Percentiles rank a stretch among this genome's conserved stretches.
Evolutionary conservation across 2,888 invertebrate genomes (phyloP).

Genomic region (Xylota segnis): DNA sequence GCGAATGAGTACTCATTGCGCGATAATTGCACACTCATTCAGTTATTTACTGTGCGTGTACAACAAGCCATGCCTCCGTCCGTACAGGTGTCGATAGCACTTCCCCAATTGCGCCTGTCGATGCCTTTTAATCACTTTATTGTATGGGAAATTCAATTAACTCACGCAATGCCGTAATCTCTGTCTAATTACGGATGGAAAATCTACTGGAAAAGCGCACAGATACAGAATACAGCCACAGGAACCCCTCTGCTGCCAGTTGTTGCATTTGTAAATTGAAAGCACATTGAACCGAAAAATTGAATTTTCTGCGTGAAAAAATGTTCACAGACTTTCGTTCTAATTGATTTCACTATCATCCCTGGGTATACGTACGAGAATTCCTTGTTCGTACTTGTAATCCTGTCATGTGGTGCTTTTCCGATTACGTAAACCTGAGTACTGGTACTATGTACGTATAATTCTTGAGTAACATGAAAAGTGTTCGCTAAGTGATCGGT

Average conservation of each 20-base stretch:
- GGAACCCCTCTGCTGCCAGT: slow-evolving; percentile 10
- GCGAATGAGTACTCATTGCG: slow-evolving; percentile 1
- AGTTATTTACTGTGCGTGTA: slow-evolving; percentile 6
- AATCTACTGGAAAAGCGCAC: slow-evolving; percentile 42
- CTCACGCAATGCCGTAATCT: slow-evolving; percentile 52
- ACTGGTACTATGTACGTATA: not conserved
- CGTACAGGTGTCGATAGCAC: slow-evolving; percentile 39
- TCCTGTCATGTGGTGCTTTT: slow-evolving; percentile 43
- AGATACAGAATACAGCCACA: not conserved
- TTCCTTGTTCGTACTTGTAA: not conserved
- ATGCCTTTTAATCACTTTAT: slow-evolving; percentile 60
- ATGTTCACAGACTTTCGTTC: slow-evolving; percentile 38
- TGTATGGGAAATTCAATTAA: slow-evolving; percentile 69
- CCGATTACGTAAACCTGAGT: slow-evolving; percentile 32
- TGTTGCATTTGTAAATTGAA: slow-evolving; percentile 63
- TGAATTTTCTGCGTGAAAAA: slow-evolving; percentile 56
- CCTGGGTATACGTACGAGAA: not conserved
- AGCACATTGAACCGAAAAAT: slow-evolving; percentile 65
- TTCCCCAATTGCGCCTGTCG: slow-evolving; percentile 32
- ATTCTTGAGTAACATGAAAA: slow-evolving; percentile 35
- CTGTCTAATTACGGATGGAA: slow-evolving; percentile 56
- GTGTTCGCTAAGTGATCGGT: slow-evolving; percentile 50
- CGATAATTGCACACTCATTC: slow-evolving; percentile 15
- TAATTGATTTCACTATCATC: slow-evolving; percentile 10
- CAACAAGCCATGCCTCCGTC: not conserved